Base-by-base conservation (phyloP, 1,140 invertebrate species). In the Drosophila setifemur region DNA sequence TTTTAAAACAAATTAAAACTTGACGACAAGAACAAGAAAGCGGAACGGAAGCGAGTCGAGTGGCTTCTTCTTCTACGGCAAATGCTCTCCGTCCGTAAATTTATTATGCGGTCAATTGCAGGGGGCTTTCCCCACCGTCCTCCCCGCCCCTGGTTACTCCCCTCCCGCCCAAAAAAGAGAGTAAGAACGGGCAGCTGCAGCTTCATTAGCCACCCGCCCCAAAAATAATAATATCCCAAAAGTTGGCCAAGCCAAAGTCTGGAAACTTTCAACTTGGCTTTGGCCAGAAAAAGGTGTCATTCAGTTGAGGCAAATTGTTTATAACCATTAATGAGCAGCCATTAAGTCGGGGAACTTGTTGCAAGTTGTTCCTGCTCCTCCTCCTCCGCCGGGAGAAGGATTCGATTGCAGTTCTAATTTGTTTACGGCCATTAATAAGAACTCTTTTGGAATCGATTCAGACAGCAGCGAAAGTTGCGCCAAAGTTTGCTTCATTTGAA, bases 1-100 rank as follows among this genome's bases (percentile, higher is more conserved):
- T 83, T 85, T 86, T 79, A 85, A 83, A 83, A 86, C 81, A 83
- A 83, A 83, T 83, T 85, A 83, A 83, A 85, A 85, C 66, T 85
- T 85, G 79, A 78, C 64, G 66, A 76, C 70, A 64, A 61, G 74
- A 37, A 68, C 48, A 45, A 23, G 42, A 29, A 31, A 33, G 25
- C 25, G 50, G 31, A 42, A 25, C 8, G 18, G 12, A 44, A 25
- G 12, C 53, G 45, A 69, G 68, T 60, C 69, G 67, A 76, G 49
- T 63, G 49, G 77, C 31, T 64, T 23, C 16, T 60, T 29, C 21
- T 43, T 7, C 40, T 28, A 8, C 42, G 11, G 42, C 21, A 28
- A 44, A 9, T 26, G 23, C 23, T 44, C n/a, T n/a, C n/a, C n/a
- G n/a, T n/a, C 12, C 23, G 9, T 12, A 31, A 77, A 70, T 83